Evolutionary conservation across 1,140 invertebrate genomes (phyloP), one percentile per base, ranked within the genome.

Genomic region (Littorina saxatilis): DNA sequence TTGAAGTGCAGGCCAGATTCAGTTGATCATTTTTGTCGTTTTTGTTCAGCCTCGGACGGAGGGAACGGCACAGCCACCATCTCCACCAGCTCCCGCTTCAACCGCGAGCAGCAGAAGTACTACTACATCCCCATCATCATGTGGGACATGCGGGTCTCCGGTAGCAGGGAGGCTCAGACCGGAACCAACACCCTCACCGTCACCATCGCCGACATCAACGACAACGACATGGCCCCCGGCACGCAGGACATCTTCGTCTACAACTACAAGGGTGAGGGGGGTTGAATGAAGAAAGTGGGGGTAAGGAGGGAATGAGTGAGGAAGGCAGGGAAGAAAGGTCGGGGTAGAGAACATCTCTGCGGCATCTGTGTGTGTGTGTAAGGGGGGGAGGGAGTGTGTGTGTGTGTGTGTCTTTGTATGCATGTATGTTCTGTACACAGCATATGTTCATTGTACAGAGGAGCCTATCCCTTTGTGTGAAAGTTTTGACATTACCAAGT

Each of bases 161-260:
- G 84, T 37, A 58, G 79, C 27, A 13, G 61, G 15, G 27, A 40
- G 13, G 43, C 74, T 11, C 29, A 55, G 52, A 79, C 85, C 43
- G 79, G 98, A 96, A 98, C 97, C 39, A 98, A 97, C 81, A 98
- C 98, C 0, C 98, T 96, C 85, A 99, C 97, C 0, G 91, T 99
- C 11, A 98, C 97, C 0, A 99, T 99, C 87, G 98, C 98, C 90
- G 98, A 98, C 91, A 95, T 96, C 0, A 99, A 99, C 91, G 98
- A 99, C 89, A 99, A 99, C 92, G 97, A 97, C 93, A 99, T 99
- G 97, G 96, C 97, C 89, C 96, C 97, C 0, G 98, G 98, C 0
- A 96, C 96, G 0, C 99, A 99, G 93, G 97, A 98, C 83, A 98
- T 99, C 84, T 96, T 98, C 91, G 97, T 99, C 0, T 99, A 99